Percentiles rank a stretch among this genome's conserved stretches.
These are phyloP conservation scores for Nibea albiflora DNA, from an alignment of 2,113 vertebrate genomes.

Conservation along the genomic window DNA sequence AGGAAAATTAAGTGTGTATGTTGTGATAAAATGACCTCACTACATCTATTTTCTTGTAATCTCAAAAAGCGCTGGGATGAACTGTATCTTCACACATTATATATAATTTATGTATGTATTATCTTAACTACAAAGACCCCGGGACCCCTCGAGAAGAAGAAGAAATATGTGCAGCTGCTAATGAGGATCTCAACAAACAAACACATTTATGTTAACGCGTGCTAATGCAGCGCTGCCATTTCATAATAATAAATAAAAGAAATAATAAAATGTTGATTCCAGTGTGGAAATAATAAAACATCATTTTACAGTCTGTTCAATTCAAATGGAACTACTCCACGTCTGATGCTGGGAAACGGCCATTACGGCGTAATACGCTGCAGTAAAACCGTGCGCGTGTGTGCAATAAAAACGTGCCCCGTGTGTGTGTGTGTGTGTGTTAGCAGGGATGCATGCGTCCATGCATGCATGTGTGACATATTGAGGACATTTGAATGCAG, in stretches of 20 bases:
- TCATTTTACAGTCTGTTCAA: conserved; percentile 12
- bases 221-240: neutral
- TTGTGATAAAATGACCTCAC: neutral
- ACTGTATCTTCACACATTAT: neutral
- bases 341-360: conserved; percentile 11
- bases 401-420: conserved; percentile 33
- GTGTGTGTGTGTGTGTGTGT: conserved; percentile 12
- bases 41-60: neutral
- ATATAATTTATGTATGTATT: neutral
- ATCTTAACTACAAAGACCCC: neutral
- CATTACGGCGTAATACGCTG: conserved; percentile 32
- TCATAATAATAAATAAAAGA: neutral
- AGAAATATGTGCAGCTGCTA: neutral
- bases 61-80: neutral
- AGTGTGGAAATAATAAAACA: conserved; percentile 12
- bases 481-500: conserved; percentile 76
- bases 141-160: too few relatives aligned
- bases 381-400: conserved; percentile 42
- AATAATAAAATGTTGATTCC: neutral
- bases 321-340: neutral
- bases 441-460: conserved; percentile 27
- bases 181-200: neutral
- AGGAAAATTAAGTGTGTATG: neutral
- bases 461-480: conserved; percentile 71
- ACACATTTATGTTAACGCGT: neutral